Percentiles rank a stretch among this genome's conserved stretches.
Conservation (phyloP, 2,888 invertebrate genomes). For the Chrysolina oricalcia region DNA sequence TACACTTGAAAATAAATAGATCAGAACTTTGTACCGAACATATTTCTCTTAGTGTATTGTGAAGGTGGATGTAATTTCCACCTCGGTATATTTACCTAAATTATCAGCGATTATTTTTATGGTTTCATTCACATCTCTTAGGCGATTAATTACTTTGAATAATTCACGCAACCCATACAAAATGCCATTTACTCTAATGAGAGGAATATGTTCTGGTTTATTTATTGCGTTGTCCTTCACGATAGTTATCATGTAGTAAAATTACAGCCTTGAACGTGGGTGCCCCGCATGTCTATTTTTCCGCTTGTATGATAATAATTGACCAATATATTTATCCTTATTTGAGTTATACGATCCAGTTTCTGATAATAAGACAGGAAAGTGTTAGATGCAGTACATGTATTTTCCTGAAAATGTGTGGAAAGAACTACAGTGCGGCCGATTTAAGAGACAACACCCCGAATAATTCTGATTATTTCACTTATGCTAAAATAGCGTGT, state of each 20-base stretch:
- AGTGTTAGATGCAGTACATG: background rate
- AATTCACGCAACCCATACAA: constrained; percentile 25
- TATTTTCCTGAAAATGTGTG: no score
- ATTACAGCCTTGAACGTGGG: constrained; percentile 43
- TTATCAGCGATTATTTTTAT: no score
- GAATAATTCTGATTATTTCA: no score
- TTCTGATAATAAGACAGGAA: background rate
- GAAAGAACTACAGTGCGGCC: no score
- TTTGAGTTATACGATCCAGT: background rate
- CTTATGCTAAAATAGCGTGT: no score
- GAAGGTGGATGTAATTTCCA: no score
- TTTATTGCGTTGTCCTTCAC: constrained; percentile 30
- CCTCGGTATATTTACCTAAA: no score
- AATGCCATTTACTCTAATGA: constrained; percentile 27
- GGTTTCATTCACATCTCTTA: background rate
- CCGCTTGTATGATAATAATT: constrained; percentile 10
- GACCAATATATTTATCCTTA: constrained; percentile 7
- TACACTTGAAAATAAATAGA: no score
- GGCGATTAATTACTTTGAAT: background rate
- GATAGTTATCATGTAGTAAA: constrained; percentile 36
- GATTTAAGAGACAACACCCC: no score
- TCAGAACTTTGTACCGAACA: no score
- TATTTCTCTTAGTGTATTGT: no score
- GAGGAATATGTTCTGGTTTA: constrained; percentile 31
- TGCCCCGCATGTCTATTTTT: constrained; percentile 33